Evolutionary conservation across 2,797 vertebrate genomes (phyloP).

Genomic region (Sebastes baramenuke): DNA sequence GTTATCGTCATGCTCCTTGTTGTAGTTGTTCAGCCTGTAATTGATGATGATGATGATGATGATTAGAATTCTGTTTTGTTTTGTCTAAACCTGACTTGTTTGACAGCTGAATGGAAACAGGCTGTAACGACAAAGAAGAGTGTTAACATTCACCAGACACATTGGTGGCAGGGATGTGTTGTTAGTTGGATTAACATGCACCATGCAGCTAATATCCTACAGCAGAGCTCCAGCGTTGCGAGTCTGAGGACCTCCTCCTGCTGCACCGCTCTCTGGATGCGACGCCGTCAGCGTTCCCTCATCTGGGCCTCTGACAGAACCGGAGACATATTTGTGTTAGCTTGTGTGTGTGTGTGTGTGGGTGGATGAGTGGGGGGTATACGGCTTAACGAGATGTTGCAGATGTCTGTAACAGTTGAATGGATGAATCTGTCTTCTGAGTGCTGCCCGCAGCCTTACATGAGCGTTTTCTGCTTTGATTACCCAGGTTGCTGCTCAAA

Average conservation of each 20-base stretch:
- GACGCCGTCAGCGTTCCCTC: conserved; percentile 41
- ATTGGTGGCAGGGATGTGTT: not conserved
- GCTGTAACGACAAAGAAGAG: not conserved
- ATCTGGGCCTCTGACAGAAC: conserved; percentile 29
- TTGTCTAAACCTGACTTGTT: not conserved
- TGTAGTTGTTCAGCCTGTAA: not conserved
- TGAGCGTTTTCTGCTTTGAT: conserved; percentile 21
- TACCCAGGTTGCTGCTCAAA: conserved; percentile 89
- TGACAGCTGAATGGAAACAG: not conserved
- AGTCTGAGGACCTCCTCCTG: conserved; percentile 9
- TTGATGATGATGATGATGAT: not conserved
- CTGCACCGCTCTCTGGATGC: conserved; percentile 24
- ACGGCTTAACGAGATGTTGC: conserved; percentile 44
- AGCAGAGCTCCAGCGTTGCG: conserved; percentile 5
- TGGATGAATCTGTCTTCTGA: conserved; percentile 18
- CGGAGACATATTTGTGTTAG: conserved; percentile 10
- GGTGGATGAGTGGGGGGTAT: not conserved
- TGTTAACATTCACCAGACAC: not conserved
- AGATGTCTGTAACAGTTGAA: conserved; percentile 41
- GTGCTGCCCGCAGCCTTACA: not conserved
- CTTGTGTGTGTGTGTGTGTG: not conserved
- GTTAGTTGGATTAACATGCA: not conserved
- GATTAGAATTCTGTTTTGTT: not conserved
- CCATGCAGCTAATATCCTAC: not conserved
- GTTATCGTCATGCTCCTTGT: not conserved